phyloP scores from a whole-genome alignment of 2,113 vertebrate species.

The Cebidichthys violaceus region DNA sequence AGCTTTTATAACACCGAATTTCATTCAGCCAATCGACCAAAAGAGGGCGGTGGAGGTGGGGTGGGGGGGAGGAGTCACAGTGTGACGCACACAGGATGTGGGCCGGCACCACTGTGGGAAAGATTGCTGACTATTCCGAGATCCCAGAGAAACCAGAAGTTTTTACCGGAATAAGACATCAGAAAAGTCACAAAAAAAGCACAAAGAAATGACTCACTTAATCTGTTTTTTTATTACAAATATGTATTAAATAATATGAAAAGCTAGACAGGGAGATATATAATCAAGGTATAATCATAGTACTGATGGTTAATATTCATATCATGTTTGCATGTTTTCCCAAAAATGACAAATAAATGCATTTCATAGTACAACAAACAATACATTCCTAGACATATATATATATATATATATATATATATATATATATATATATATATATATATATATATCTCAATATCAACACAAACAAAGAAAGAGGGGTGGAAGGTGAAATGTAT shows the following conservation, averaged over 20 bases:
- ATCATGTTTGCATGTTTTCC: slow-evolving; percentile 70
- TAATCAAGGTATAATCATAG: slow-evolving; percentile 77
- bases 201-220: slow-evolving; percentile 12
- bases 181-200: slow-evolving; percentile 15
- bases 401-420: slow-evolving; percentile 35
- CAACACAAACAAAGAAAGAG: slow-evolving; percentile 58
- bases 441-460: slow-evolving; percentile 45
- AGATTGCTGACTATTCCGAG: slow-evolving; percentile 45
- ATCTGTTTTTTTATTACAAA: slow-evolving; percentile 81
- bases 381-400: slow-evolving; percentile 77
- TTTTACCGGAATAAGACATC: background rate
- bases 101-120: slow-evolving; percentile 44
- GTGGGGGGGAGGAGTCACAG: slow-evolving; percentile 4
- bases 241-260: slow-evolving; percentile 87
- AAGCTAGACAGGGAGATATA: slow-evolving; percentile 76
- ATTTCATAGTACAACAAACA: slow-evolving; percentile 74
- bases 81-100: slow-evolving; percentile 72
- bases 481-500: slow-evolving; percentile 61
- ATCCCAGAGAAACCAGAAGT: no score
- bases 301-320: slow-evolving; percentile 81
- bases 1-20: slow-evolving; percentile 35
- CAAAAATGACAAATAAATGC: slow-evolving; percentile 78
- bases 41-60: slow-evolving; percentile 15
- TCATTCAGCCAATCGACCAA: slow-evolving; percentile 47
- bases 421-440: slow-evolving; percentile 24